Conservation (phyloP, 1,140 invertebrate genomes). For the Glossosoma conforme region DNA sequence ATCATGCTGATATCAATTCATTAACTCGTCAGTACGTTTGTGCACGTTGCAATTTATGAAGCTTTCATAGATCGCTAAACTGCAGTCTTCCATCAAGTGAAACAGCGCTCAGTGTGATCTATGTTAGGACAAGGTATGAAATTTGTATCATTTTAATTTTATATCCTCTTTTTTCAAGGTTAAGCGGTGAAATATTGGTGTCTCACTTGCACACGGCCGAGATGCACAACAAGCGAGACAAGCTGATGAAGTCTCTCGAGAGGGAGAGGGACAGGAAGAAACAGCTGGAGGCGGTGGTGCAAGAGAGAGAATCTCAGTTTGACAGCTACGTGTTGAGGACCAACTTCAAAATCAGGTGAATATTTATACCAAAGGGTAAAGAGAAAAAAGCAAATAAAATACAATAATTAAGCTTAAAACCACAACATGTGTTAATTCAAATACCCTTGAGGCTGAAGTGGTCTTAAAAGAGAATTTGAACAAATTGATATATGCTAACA, state of each 20-base stretch:
- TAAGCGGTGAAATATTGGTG: conserved; percentile 44
- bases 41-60: too few species aligned
- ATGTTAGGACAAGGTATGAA: too few species aligned
- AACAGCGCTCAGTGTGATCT: too few species aligned
- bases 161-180: conserved; percentile 30
- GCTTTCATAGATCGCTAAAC: too few species aligned
- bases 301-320: conserved; percentile 39
- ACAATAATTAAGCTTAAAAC: not conserved
- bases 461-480: too few species aligned
- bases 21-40: too few species aligned
- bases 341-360: conserved; percentile 43
- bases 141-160: not conserved
- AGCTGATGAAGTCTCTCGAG: conserved; percentile 36
- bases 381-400: not conserved
- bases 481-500: not conserved
- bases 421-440: too few species aligned
- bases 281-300: conserved; percentile 40
- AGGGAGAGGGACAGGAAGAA: conserved; percentile 41
- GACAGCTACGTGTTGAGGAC: conserved; percentile 38
- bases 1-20: too few species aligned
- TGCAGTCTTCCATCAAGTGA: too few species aligned
- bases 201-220: conserved; percentile 42
- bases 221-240: conserved; percentile 39
- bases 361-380: not conserved
- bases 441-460: conserved; percentile 7